Conservation (phyloP, 2,888 invertebrate species). For the Ornithoptera priamus region DNA sequence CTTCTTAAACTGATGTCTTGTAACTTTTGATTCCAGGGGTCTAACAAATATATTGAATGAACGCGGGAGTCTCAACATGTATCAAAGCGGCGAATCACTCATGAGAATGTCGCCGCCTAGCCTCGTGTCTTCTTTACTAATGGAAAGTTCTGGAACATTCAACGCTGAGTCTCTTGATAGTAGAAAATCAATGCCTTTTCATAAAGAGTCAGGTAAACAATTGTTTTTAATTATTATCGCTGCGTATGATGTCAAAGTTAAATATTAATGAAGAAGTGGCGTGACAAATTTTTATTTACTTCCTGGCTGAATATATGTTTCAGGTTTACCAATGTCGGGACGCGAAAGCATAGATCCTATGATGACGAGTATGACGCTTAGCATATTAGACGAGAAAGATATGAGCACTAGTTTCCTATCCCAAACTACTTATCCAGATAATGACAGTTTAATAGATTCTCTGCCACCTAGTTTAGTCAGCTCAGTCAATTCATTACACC, state of each 20-base stretch:
- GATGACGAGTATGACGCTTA: conserved; percentile 76
- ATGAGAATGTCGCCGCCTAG: conserved; percentile 81
- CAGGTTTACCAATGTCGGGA: conserved; percentile 57
- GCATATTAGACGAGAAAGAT: conserved; percentile 75
- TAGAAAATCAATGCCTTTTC: conserved; percentile 55
- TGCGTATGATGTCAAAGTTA: too few relatives aligned
- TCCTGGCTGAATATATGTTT: conserved; percentile 29
- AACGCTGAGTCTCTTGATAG: conserved; percentile 65
- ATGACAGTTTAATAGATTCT: conserved; percentile 72
- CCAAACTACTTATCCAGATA: conserved; percentile 71
- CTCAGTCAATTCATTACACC: conserved; percentile 71
- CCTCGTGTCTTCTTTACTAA: conserved; percentile 78
- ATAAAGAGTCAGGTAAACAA: conserved; percentile 58
- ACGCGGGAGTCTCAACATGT: conserved; percentile 70
- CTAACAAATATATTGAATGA: conserved; percentile 64
- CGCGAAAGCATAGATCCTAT: conserved; percentile 72
- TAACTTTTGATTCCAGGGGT: conserved; percentile 49
- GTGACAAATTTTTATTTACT: too few relatives aligned
- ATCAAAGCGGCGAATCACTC: conserved; percentile 69
- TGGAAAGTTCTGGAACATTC: conserved; percentile 73
- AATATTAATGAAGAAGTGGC: too few relatives aligned
- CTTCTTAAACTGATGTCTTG: too few relatives aligned
- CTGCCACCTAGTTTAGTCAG: conserved; percentile 70
- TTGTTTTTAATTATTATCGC: neutral
- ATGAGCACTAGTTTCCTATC: conserved; percentile 78